These are phyloP conservation scores for Apostichopus japonicus DNA, from an alignment of 35 echinoderm and acorn worm genomes.

Conservation along the genomic window DNA sequence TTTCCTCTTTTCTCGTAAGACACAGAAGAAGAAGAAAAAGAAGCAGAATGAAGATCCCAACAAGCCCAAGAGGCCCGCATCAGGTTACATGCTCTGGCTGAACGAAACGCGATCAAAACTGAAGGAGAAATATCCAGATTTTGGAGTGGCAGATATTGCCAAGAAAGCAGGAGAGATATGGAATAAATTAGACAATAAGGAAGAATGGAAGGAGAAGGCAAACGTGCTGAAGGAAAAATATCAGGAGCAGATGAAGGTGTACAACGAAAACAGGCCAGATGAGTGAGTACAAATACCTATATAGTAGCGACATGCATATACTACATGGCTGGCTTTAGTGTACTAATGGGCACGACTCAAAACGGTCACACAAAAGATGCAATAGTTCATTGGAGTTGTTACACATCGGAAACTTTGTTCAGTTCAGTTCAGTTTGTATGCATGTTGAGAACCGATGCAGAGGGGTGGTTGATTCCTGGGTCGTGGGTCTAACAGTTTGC, in stretches of 20 bases:
- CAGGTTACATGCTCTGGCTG: conserved; percentile 91
- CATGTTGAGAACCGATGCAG: no score
- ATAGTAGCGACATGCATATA: no score
- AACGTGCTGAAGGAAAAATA: conserved; percentile 67
- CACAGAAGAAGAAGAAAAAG: conserved; percentile 65
- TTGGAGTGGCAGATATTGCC: conserved; percentile 77
- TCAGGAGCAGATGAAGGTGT: conserved; percentile 65
- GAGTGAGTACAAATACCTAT: not conserved
- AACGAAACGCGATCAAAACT: conserved; percentile 69
- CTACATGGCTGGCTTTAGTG: no score
- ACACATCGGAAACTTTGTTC: no score
- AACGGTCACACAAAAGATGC: no score
- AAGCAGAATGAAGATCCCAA: conserved; percentile 81
- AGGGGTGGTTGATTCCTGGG: no score
- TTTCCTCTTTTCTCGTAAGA: not conserved
- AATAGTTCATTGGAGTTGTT: no score
- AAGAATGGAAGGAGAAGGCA: conserved; percentile 71
- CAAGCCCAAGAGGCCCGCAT: conserved; percentile 74
- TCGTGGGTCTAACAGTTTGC: no score
- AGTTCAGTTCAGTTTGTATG: no score
- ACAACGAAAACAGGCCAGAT: conserved; percentile 56
- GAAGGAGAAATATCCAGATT: conserved; percentile 75
- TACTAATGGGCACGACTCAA: no score
- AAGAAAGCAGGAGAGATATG: conserved; percentile 94
- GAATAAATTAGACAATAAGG: conserved; percentile 79